Percentiles rank a stretch among this genome's conserved stretches.
Conservation (phyloP, 1,140 invertebrate genomes). For the Akabosia matsudoensis region DNA sequence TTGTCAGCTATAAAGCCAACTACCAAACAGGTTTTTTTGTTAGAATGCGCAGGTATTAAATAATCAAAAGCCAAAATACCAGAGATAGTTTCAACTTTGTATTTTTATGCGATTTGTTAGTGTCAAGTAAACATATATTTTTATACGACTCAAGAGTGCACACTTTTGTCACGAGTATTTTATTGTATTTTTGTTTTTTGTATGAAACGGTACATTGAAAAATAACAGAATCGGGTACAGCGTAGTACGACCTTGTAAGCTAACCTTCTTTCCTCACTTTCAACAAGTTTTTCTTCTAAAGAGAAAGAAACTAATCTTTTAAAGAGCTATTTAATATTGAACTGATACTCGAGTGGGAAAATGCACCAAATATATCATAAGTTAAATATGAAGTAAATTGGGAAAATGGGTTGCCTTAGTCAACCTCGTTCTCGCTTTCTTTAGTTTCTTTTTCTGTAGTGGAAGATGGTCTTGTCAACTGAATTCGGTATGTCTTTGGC, state of each 20-base stretch:
- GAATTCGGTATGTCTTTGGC: constrained; percentile 25
- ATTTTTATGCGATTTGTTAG: neutral
- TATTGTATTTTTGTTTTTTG: neutral
- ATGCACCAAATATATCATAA: neutral
- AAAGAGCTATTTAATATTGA: neutral
- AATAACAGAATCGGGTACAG: neutral
- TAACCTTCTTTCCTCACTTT: no score
- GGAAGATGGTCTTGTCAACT: neutral
- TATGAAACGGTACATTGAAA: neutral
- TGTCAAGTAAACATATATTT: no score
- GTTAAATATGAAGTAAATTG: neutral
- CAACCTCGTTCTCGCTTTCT: neutral
- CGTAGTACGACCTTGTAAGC: neutral
- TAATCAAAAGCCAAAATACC: neutral
- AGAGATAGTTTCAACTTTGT: neutral
- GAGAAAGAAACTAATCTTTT: neutral
- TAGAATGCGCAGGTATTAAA: no score
- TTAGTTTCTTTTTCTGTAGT: neutral
- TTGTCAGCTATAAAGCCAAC: no score
- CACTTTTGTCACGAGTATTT: no score
- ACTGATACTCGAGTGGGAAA: neutral
- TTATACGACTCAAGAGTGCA: no score
- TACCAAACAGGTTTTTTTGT: no score
- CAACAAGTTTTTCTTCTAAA: no score
- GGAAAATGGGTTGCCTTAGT: neutral